Percentiles rank a stretch among this genome's conserved stretches.
Evolutionary conservation across 2,888 invertebrate species (phyloP).

Genomic region (Acronicta psi): DNA sequence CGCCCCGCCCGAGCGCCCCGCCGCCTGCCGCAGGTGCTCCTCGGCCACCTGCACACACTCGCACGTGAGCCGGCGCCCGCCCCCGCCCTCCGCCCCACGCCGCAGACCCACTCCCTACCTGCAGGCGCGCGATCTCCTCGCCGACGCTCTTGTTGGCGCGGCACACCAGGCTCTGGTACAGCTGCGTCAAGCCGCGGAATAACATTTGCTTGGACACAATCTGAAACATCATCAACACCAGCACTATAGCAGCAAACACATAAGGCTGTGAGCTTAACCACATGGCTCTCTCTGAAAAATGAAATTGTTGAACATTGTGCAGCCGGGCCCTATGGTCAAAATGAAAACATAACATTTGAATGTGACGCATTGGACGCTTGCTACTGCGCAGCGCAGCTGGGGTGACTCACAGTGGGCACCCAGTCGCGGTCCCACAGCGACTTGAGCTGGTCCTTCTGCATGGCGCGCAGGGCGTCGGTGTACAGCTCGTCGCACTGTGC

Average conservation of each 20-base stretch:
- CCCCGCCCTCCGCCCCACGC: neutral
- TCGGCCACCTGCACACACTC: constrained; percentile 89
- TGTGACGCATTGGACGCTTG: too few relatives aligned
- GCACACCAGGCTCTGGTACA: constrained; percentile 95
- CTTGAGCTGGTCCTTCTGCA: constrained; percentile 95
- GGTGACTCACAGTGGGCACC: constrained; percentile 90
- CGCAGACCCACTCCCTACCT: constrained; percentile 79
- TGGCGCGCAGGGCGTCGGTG: constrained; percentile 95
- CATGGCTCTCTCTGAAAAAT: too few relatives aligned
- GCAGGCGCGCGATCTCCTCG: constrained; percentile 96
- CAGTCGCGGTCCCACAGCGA: constrained; percentile 97
- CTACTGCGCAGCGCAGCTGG: too few relatives aligned
- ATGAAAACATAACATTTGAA: too few relatives aligned
- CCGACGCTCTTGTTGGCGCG: constrained; percentile 94
- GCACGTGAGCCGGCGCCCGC: neutral
- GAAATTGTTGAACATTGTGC: too few relatives aligned
- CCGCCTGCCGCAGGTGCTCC: constrained; percentile 89
- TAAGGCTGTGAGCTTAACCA: too few relatives aligned
- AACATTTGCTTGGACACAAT: constrained; percentile 95
- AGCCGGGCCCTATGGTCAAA: too few relatives aligned
- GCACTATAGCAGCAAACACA: too few relatives aligned
- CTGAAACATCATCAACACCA: constrained; percentile 85
- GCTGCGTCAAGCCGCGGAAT: constrained; percentile 96
- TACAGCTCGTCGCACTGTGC: constrained; percentile 98
- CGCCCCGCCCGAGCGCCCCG: constrained; percentile 67